A percentile compares a stretch with the other conserved stretches of the same genome.
These are phyloP conservation scores for Mythimna impura DNA, from an alignment of 2,888 invertebrate genomes.

Conservation along the genomic window DNA sequence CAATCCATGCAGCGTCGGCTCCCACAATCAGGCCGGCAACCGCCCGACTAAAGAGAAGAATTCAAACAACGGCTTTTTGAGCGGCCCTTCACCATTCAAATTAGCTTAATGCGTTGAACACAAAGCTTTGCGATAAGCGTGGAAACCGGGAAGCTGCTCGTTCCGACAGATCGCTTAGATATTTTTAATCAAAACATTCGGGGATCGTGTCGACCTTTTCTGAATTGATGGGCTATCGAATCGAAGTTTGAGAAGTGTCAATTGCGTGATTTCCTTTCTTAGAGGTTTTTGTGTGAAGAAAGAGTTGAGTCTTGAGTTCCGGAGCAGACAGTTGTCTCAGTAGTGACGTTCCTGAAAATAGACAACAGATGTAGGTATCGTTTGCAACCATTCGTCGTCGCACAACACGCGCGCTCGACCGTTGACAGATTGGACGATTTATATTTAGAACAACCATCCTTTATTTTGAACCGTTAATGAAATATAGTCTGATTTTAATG, in stretches of 20 bases:
- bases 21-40: constrained; percentile 84
- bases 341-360: constrained; percentile 88
- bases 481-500: constrained; percentile 83
- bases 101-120: constrained; percentile 89
- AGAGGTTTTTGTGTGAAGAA: constrained; percentile 73
- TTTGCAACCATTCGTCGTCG: constrained; percentile 88
- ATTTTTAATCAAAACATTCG: constrained; percentile 77
- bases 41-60: constrained; percentile 85
- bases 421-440: constrained; percentile 89
- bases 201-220: constrained; percentile 67
- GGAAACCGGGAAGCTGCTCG: constrained; percentile 79
- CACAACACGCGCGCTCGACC: constrained; percentile 87
- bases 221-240: constrained; percentile 60
- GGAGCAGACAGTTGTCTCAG: constrained; percentile 81
- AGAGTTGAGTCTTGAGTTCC: constrained; percentile 82
- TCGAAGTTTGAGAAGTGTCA: constrained; percentile 66
- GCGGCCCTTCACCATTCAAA: constrained; percentile 87
- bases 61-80: constrained; percentile 89
- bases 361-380: constrained; percentile 88
- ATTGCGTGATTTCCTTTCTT: constrained; percentile 70
- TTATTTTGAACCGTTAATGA: constrained; percentile 86
- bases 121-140: constrained; percentile 88
- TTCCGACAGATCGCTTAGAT: constrained; percentile 76
- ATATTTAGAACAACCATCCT: constrained; percentile 87
- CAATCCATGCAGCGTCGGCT: constrained; percentile 82